Evolutionary conservation across 2,797 vertebrate species (phyloP), one percentile per base, ranked within the genome.

Genomic region (Clamator glandarius): DNA sequence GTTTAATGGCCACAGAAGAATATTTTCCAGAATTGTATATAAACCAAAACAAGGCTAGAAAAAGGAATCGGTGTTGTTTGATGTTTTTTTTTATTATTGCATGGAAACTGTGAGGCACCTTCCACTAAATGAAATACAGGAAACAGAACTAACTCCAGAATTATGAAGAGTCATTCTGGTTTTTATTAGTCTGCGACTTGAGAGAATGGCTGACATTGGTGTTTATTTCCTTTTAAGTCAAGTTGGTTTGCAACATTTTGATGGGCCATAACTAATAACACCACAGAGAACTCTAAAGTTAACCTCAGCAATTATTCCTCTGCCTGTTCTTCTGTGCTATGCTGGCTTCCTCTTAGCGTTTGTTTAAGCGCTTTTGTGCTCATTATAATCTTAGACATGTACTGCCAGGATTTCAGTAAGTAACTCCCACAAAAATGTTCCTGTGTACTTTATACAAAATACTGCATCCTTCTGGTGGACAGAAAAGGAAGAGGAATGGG

Each of bases 291-390:
- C 8, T 80, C 78, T 87, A 2, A 72, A 93, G 61, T 57, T 79
- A 89, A 86, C n/a, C 8, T 72, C 63, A 82, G 5, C 6, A 57
- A 82, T 89, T 75, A 74, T 89, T 97, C 95, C 63, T 91, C 51
- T 94, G 35, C 24, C 42, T 91, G 13, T 66, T 92, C 63, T 17
- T 79, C 54, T 77, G 39, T 66, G 24, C 17, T 63, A 13, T 54
- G 4, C 19, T 85, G 76, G 6, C 67, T 94, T 93, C 59, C 33
- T 84, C 46, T 87, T 42, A 88, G 42, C n/a, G 80, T 75, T 92
- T 89, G 59, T 94, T 62, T 84, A 90, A 96, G 66, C 28, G 67
- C 8, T 92, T 88, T 75, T 55, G 29, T 74, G 82, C 51, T 94
- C 35, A 20, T 87, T 87, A 55, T 35, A 62, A 80, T 48, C 50